These are phyloP conservation scores for Gadus chalcogrammus DNA, from an alignment of 2,113 vertebrate species.

Conservation along the genomic window DNA sequence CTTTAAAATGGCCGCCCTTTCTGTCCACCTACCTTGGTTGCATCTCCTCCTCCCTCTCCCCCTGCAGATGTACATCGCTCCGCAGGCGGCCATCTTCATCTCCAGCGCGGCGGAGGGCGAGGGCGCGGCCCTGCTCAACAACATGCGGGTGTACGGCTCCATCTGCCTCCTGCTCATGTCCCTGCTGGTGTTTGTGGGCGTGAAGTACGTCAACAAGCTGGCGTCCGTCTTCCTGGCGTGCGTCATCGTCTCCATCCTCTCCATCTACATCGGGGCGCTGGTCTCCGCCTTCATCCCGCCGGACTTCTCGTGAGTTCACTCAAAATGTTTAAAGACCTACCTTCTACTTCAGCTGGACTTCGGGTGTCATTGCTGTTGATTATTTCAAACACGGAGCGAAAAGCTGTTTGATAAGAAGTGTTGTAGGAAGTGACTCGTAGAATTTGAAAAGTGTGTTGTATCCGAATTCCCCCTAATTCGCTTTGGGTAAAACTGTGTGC, in stretches of 20 bases:
- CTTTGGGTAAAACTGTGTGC: no score
- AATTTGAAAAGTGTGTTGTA: no score
- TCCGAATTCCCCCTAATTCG: no score
- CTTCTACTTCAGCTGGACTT: no score
- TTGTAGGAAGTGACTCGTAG: no score
- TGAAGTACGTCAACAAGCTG: constrained; percentile 91
- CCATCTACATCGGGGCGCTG: constrained; percentile 85
- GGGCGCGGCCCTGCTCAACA: constrained; percentile 83
- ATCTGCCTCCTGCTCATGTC: constrained; percentile 85
- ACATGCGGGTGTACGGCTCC: constrained; percentile 89
- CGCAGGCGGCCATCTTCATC: constrained; percentile 79
- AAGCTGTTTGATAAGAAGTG: no score
- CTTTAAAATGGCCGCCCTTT: no score
- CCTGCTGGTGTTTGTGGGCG: constrained; percentile 85
- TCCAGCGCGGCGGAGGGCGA: constrained; percentile 67
- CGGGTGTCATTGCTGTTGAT: no score
- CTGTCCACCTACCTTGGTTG: no score
- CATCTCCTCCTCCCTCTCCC: neutral
- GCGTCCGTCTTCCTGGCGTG: constrained; percentile 88
- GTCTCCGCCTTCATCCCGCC: constrained; percentile 85
- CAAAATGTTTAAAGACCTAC: neutral
- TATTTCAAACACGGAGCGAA: no score
- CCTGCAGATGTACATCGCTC: constrained; percentile 81
- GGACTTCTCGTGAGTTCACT: constrained; percentile 75
- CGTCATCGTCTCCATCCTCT: constrained; percentile 86